These are phyloP conservation scores for Synanthedon andrenaeformis DNA, from an alignment of 2,888 invertebrate species.

Conservation along the genomic window DNA sequence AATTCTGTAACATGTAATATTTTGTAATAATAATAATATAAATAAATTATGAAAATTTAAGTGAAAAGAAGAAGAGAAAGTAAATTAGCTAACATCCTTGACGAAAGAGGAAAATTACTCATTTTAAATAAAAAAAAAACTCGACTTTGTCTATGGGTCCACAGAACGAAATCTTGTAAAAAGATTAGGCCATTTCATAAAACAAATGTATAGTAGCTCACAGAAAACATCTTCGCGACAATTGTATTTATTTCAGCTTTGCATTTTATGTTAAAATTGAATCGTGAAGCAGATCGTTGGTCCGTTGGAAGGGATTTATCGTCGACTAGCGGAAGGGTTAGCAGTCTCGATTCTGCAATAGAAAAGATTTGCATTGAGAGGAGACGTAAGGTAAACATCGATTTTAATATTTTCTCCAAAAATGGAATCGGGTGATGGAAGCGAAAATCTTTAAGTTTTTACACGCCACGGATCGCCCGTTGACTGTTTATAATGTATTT, in stretches of 20 bases:
- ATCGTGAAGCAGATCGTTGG: slow-evolving; percentile 61
- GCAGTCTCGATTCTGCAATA: slow-evolving; percentile 66
- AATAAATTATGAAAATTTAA: too few species aligned
- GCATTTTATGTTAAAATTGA: slow-evolving; percentile 67
- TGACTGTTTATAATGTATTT: slow-evolving; percentile 64
- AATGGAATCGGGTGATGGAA: slow-evolving; percentile 46
- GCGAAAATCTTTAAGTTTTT: slow-evolving; percentile 25
- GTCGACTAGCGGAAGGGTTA: slow-evolving; percentile 64
- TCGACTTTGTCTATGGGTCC: slow-evolving; percentile 62
- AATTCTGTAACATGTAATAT: too few species aligned
- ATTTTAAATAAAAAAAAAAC: slow-evolving; percentile 54
- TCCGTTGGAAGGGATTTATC: slow-evolving; percentile 61
- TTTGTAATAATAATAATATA: too few species aligned
- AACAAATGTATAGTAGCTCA: slow-evolving; percentile 72
- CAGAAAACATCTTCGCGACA: slow-evolving; percentile 70
- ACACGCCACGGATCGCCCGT: slow-evolving; percentile 29
- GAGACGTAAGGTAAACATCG: slow-evolving; percentile 72
- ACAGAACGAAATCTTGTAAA: slow-evolving; percentile 71
- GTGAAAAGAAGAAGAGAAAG: neutral
- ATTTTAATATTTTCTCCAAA: slow-evolving; percentile 61
- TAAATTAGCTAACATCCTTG: slow-evolving; percentile 13
- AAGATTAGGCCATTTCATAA: slow-evolving; percentile 73
- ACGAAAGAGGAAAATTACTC: slow-evolving; percentile 41
- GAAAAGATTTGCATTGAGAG: slow-evolving; percentile 68
- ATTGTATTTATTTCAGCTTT: slow-evolving; percentile 71